Base-by-base conservation (phyloP, 2,888 invertebrate genomes). In the Ischnura elegans region DNA sequence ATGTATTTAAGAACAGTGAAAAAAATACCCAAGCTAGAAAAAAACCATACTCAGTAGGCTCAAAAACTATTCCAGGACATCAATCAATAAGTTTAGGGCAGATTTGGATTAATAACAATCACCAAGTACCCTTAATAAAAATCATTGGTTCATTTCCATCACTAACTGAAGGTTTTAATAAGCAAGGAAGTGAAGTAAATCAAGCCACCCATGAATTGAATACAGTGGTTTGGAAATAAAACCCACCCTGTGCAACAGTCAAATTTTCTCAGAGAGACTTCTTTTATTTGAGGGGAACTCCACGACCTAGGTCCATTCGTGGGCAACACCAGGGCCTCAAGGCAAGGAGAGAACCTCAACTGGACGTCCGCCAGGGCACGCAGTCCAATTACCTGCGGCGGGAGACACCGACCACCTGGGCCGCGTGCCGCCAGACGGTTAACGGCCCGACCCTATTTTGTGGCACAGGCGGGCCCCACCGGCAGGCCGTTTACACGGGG, bases 361-460 rank as follows among this genome's bases (percentile, higher is more conserved):
- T 45, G 61, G 90, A 90, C 90, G 45, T 90, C 90, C 90, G 90
- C 90, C 90, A 90, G 90, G 90, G 90, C 90, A 90, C 90, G 90
- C 90, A 90, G 90, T 90, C 90, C 90, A 90, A 90, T 90, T 90
- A 90, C 90, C 90, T 90, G 90, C 90, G 90, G 90, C 90, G 90
- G 90, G 90, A 90, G 90, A 61, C 90, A 90, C 90, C 90, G 61
- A 90, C 90, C 90, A 90, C 61, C 90, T 66, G 90, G 90, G 90
- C 90, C 90, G 43, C 90, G 43, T 90, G 90, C 90, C 90, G 90
- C 90, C 90, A 90, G 90, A 90, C 90, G 90, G 13, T 61, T n/a
- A 87, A 87, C 87, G 87, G 87, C 87, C 61, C 90, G 61, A 61
- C 90, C 90, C 90, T 90, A 90, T 90, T 61, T 43, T 51, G 90